Evolutionary conservation across 37 sponge, comb jelly and placozoan genomes (phyloP), one percentile per base, ranked within the genome.

Genomic region (Halichondria panicea): DNA sequence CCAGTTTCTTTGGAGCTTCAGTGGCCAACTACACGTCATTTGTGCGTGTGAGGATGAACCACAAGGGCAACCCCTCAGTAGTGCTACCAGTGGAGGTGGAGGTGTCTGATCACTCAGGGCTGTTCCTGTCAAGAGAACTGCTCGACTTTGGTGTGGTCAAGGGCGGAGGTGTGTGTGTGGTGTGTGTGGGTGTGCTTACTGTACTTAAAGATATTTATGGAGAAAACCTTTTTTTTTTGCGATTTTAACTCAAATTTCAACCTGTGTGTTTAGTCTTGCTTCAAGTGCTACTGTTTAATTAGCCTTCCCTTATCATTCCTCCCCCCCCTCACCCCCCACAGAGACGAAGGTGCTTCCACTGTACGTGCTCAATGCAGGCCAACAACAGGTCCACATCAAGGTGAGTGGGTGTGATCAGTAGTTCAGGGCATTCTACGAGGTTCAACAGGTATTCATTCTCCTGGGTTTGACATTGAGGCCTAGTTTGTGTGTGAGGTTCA

Each of bases 1-100:
- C 84, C 39, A 85, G 76, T 55, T 95, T 88, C 70, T 55, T 81
- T 48, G 93, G 87, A 27, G 71, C 75, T 3, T 34, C 43, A 7
- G 55, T 43, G 21, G 56, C 36, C 72, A 92, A 84, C 63, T 80
- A 88, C 81, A 95, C 89, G 18, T 86, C 89, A 25, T 95, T 77
- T 76, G 86, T 95, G 48, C 72, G 96, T 18, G 59, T 95, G 42
- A 88, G 78, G 72, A 88, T 90, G 5, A 85, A 72, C 48, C 63
- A 66, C 31, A 30, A 56, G 19, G n/a, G 35, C 32, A 66, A 55
- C 1, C 75, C 66, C 0, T 72, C 74, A 13, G 32, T 95, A 27
- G 75, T 92, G n/a, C 78, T 95, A 3, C 96, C 96, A 24, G 79
- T 95, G 45, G 86, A 92, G 41, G 84, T 95, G 43, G 92, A 92